phyloP scores from a whole-genome alignment of 2,113 vertebrate species.

The Gavialis gangeticus region DNA sequence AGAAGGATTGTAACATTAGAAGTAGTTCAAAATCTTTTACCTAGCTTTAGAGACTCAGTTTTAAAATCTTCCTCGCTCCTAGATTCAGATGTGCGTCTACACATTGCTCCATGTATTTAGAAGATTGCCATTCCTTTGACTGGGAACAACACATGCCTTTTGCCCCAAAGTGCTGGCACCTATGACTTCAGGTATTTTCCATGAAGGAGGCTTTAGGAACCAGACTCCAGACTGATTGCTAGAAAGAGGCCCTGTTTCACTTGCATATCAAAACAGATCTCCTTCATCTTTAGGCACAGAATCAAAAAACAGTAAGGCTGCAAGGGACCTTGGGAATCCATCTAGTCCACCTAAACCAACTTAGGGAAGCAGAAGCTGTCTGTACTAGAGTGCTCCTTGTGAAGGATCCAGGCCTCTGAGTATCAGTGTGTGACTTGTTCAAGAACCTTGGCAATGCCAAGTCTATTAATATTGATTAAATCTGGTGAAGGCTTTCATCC shows the following conservation, averaged over 20 bases:
- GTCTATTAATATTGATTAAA: neutral
- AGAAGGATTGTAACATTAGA: neutral
- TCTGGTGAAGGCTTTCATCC: neutral
- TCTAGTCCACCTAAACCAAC: no score
- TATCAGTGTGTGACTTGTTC: neutral
- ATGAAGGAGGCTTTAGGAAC: neutral
- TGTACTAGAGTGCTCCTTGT: rapidly evolving
- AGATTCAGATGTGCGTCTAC: neutral
- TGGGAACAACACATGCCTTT: neutral
- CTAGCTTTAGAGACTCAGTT: neutral
- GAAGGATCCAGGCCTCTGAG: rapidly evolving
- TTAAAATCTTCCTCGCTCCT: neutral
- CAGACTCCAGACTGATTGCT: neutral
- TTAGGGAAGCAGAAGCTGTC: neutral
- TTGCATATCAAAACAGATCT: neutral
- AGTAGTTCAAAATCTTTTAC: neutral
- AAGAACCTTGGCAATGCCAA: neutral
- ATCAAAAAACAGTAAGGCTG: no score
- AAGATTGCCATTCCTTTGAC: neutral
- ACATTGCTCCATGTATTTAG: neutral
- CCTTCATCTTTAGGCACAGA: neutral
- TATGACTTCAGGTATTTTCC: neutral
- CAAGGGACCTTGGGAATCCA: no score
- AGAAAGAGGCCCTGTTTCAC: neutral
- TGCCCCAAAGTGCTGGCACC: neutral